These are phyloP conservation scores for Chaetorhynchus papuensis DNA, from an alignment of 2,113 vertebrate species.

Conservation along the genomic window DNA sequence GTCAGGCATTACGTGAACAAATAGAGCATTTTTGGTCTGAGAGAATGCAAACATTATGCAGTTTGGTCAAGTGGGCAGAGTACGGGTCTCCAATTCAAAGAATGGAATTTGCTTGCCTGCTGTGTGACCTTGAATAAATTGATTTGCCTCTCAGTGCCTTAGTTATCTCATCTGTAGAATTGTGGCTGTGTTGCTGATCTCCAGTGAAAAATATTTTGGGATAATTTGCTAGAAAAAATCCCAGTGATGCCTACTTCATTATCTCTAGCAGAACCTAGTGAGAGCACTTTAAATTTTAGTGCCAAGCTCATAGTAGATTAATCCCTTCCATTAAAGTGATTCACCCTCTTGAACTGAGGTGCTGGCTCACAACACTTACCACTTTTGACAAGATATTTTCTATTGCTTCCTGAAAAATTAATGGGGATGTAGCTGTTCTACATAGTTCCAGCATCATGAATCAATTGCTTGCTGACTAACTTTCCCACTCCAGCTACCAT, in stretches of 20 bases:
- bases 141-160: not conserved
- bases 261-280: not conserved
- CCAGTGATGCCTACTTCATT: not conserved
- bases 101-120: not conserved
- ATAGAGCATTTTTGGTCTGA: not conserved
- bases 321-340: not conserved
- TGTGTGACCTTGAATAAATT: not conserved
- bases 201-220: not conserved
- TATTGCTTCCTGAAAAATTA: not conserved
- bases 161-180: not conserved
- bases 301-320: not conserved
- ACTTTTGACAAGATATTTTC: not conserved
- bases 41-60: conserved; percentile 38
- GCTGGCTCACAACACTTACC: not conserved
- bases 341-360: not conserved
- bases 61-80: conserved; percentile 8
- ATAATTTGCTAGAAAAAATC: not conserved
- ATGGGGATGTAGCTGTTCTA: not conserved
- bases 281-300: not conserved
- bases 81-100: not conserved
- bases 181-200: not conserved
- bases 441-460: not conserved
- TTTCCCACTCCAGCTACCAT: not conserved
- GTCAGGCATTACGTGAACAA: not conserved
- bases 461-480: not conserved